These are phyloP conservation scores for Cephalotes varians DNA, from an alignment of 2,888 invertebrate genomes.

Conservation along the genomic window DNA sequence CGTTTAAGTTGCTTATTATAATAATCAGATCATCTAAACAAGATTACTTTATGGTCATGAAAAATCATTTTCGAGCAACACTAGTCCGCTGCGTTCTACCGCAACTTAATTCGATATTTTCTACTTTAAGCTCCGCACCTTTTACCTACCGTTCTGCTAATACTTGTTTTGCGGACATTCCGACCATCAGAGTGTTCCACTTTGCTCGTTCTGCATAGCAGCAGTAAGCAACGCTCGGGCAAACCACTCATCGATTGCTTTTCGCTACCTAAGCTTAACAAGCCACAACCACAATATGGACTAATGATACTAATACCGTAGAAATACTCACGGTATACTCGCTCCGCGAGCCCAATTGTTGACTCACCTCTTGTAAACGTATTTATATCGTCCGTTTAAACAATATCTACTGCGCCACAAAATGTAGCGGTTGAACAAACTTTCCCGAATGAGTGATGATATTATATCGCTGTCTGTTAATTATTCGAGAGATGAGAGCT, in stretches of 20 bases:
- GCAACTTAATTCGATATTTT: conserved; percentile 25
- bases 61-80: background rate
- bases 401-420: conserved; percentile 21
- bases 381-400: conserved; percentile 48
- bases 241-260: conserved; percentile 52
- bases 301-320: conserved; percentile 50
- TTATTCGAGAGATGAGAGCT: background rate
- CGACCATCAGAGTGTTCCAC: conserved; percentile 31
- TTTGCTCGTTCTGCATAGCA: conserved; percentile 38
- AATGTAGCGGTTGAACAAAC: conserved; percentile 43
- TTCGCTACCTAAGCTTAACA: conserved; percentile 50
- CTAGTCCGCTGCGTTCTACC: background rate
- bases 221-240: conserved; percentile 35
- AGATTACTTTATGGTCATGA: background rate
- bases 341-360: conserved; percentile 39
- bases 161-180: conserved; percentile 28
- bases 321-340: conserved; percentile 19
- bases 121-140: conserved; percentile 19
- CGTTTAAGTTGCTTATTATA: background rate
- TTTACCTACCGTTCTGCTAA: conserved; percentile 6
- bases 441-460: conserved; percentile 30
- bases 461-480: conserved; percentile 9
- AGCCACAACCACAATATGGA: conserved; percentile 47
- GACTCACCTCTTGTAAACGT: conserved; percentile 40
- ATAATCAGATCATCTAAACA: background rate